phyloP scores from a whole-genome alignment of 2,113 vertebrate species.

The Indicator indicator region DNA sequence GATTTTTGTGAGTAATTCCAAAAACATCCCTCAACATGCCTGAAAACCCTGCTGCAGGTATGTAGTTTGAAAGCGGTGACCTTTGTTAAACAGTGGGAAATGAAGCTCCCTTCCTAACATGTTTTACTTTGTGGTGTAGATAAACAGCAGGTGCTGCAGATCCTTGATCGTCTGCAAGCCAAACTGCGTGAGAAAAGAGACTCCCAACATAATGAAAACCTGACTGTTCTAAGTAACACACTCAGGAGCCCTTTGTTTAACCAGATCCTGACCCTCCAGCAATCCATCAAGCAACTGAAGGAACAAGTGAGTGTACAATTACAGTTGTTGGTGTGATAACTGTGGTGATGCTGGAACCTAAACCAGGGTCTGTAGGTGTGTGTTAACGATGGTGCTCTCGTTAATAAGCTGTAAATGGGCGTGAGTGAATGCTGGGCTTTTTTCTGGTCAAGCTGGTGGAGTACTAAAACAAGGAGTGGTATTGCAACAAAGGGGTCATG shows the following conservation, averaged over 20 bases:
- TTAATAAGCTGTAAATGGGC: not conserved
- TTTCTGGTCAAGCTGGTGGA: not conserved
- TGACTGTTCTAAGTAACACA: constrained; percentile 80
- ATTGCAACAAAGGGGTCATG: not conserved
- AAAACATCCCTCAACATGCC: constrained; percentile 70
- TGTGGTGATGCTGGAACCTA: not conserved
- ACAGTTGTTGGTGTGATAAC: not conserved
- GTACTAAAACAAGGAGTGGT: not conserved
- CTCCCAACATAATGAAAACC: constrained; percentile 82
- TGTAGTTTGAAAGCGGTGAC: not conserved
- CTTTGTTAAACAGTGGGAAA: not conserved
- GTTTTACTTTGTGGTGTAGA: constrained; percentile 62
- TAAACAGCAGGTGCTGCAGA: constrained; percentile 90
- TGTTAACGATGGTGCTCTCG: not conserved
- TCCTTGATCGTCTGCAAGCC: constrained; percentile 88
- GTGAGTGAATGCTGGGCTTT: not conserved
- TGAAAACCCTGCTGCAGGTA: constrained; percentile 81
- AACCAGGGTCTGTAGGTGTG: not conserved
- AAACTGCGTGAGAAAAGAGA: constrained; percentile 89
- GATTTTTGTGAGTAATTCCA: constrained; percentile 3
- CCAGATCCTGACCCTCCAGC: constrained; percentile 94
- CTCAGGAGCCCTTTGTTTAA: constrained; percentile 90
- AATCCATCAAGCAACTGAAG: constrained; percentile 91
- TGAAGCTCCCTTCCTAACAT: not conserved
- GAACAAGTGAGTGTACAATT: constrained; percentile 80